Base-by-base conservation (phyloP, 2,797 vertebrate species). In the Gymnopithys bicolor region DNA sequence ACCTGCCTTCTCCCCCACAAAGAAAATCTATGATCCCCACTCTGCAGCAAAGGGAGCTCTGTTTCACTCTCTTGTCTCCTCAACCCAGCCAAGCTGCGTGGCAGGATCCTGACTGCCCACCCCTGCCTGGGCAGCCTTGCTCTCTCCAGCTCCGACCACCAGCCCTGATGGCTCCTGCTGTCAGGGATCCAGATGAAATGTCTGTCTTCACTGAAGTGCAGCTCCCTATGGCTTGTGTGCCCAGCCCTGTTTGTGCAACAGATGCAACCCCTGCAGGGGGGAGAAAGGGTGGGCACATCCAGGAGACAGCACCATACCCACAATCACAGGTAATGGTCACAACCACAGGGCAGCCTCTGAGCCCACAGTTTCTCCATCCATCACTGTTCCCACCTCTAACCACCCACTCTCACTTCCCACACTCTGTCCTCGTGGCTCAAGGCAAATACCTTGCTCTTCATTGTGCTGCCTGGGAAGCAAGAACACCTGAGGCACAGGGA, bases 261-360 rank as follows among this genome's bases (percentile, higher is more conserved):
- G 63, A 23, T 28, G 76, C 80, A 70, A 35, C 8, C 49, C 23
- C 56, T 51, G 45, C 3, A 5, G 33, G 23, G 51, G 49, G 45
- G 9, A 73, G 10, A 41, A 8, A 8, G 5, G 10, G 23, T 0
- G 0, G 39, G 37, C 52, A 25, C 0, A 2, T 33, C 0, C 0
- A 70, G 43, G 39, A 73, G 60, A 19, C n/a, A 64, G 4, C 27
- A 10, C 25, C 0, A 0, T 13, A 10, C 17, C 5, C 8, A n/a
- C 33, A 24, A 0, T 2, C n/a, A 25, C 24, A 25, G n/a, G 23
- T 4, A 13, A 19, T 23, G 33, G 33, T n/a, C 30, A 9, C 0
- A 0, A 9, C 7, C 24, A 14, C 35, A 35, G 43, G 27, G 5
- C 28, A 33, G 51, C 32, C 33, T 46, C 25, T 19, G 52, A 73